Percentiles rank a stretch among this genome's conserved stretches.
These are phyloP conservation scores for Chaitophorus viminalis DNA, from an alignment of 2,888 invertebrate genomes.

Conservation along the genomic window DNA sequence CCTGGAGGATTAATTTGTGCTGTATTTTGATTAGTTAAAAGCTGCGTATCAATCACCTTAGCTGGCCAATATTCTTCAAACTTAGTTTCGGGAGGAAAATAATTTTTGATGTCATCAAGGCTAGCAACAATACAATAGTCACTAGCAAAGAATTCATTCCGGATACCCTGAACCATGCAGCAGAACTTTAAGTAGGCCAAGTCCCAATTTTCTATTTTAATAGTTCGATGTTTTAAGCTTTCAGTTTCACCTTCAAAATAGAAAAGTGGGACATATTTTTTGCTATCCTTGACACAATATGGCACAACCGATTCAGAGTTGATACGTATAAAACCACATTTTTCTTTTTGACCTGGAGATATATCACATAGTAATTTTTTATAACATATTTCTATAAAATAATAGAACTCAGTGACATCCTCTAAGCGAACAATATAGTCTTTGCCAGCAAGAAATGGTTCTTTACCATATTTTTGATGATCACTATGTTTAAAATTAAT, in stretches of 20 bases:
- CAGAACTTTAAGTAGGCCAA: slow-evolving; percentile 92
- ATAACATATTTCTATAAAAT: slow-evolving; percentile 89
- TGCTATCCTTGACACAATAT: slow-evolving; percentile 83
- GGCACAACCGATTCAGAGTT: slow-evolving; percentile 94
- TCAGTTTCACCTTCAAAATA: slow-evolving; percentile 93
- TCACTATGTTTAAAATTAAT: slow-evolving; percentile 94
- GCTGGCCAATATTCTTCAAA: slow-evolving; percentile 95
- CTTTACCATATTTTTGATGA: slow-evolving; percentile 86
- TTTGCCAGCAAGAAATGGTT: slow-evolving; percentile 85
- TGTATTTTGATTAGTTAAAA: slow-evolving; percentile 64
- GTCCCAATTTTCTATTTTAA: slow-evolving; percentile 91
- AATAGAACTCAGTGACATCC: slow-evolving; percentile 91
- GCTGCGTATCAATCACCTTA: slow-evolving; percentile 78
- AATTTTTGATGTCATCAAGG: slow-evolving; percentile 88
- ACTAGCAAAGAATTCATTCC: slow-evolving; percentile 90
- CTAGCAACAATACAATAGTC: slow-evolving; percentile 91
- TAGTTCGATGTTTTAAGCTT: slow-evolving; percentile 86
- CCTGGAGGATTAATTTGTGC: slow-evolving; percentile 20
- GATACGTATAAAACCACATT: slow-evolving; percentile 90
- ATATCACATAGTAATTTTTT: slow-evolving; percentile 79
- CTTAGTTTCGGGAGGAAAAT: slow-evolving; percentile 87
- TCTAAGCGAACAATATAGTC: slow-evolving; percentile 89
- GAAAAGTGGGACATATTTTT: slow-evolving; percentile 91
- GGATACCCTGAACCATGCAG: slow-evolving; percentile 92
- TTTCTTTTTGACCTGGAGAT: slow-evolving; percentile 71